Evolutionary conservation across 2,888 invertebrate species (phyloP), one percentile per base, ranked within the genome.

Genomic region (Teleogryllus oceanicus): DNA sequence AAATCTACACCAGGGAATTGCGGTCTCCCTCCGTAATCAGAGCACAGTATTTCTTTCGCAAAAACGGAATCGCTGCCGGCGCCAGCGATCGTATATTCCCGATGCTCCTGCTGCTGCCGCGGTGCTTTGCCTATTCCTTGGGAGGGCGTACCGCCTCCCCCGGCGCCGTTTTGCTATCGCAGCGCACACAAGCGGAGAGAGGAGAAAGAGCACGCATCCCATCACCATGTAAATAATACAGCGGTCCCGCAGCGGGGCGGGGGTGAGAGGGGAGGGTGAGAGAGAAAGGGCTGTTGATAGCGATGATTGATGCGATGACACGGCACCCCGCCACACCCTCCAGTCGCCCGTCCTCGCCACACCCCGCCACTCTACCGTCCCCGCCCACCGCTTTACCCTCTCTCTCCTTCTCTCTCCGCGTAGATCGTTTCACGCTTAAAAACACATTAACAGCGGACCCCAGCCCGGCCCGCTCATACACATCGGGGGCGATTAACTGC

Each of bases 271-370:
- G 51, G n/a, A n/a, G 62, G 62, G 18, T 62, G 62, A 24, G 62
- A 24, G 62, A 13, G n/a, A 62, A 62, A 62, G 62, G 62, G 62
- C 62, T 37, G 62, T 62, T 62, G 62, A 62, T 62, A 62, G 62
- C 62, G 62, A n/a, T 62, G 62, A 62, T 62, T 62, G 62, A 62
- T 62, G 62, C 62, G 62, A 62, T 62, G 62, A 62, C n/a, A n/a
- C 62, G 11, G n/a, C 62, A 4, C 16, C 13, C 62, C n/a, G 13
- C 62, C 4, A 10, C 5, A 4, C 62, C n/a, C 62, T 2, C 62
- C 62, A 13, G 12, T n/a, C 13, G 4, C 62, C 16, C 16, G 16
- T n/a, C 62, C n/a, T 1, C 16, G 16, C 62, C n/a, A 13, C 62
- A 3, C 11, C 16, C 13, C 16, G 8, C 62, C 62, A 62, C 62